Evolutionary conservation across 2,113 vertebrate species (phyloP), one percentile per base, ranked within the genome.

Genomic region (Pedionomus torquatus): DNA sequence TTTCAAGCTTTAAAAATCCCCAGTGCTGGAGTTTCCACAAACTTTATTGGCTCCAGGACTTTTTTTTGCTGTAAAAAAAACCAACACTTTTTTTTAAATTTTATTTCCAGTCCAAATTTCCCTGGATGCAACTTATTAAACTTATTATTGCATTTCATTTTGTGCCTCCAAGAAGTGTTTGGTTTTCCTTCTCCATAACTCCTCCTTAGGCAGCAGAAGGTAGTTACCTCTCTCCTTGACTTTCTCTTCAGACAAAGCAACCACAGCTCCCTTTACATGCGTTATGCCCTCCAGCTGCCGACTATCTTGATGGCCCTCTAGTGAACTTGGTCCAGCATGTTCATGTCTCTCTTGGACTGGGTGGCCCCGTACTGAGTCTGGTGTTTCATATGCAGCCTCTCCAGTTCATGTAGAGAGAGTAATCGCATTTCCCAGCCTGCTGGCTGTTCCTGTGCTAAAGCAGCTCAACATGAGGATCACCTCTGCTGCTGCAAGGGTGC

Each of bases 1-100:
- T 91, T 77, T 94, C 52, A 84, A 95, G 60, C 15, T 87, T 89
- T 72, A 66, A 96, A 85, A 83, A 87, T 91, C 48, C 15, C 21
- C n/a, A 17, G 21, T 39, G 65, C 18, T 52, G 33, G 48, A 82
- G 12, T 68, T 95, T 68, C 72, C 35, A 82, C 61, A 78, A 43
- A 55, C 49, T 82, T 94, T 82, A 35, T 91, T 43, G 8, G 35
- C 87, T 71, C 30, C 28, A 55, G 86, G 48, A 82, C 61, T 89
- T 84, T 26, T 2, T 46, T 94, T 61, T 66, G 48, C 55, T 87
- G 35, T 60, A 68, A 49, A 61, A 63, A 72, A 90, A 70, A 88
- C 4, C 0, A n/a, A n/a, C n/a, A n/a, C n/a, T 20, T 20, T 46
- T 46, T 46, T 3, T 54, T 64, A n/a, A n/a, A n/a, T 60, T 65